These are phyloP conservation scores for Trichoplusia ni DNA, from an alignment of 1,140 invertebrate species.

Conservation along the genomic window DNA sequence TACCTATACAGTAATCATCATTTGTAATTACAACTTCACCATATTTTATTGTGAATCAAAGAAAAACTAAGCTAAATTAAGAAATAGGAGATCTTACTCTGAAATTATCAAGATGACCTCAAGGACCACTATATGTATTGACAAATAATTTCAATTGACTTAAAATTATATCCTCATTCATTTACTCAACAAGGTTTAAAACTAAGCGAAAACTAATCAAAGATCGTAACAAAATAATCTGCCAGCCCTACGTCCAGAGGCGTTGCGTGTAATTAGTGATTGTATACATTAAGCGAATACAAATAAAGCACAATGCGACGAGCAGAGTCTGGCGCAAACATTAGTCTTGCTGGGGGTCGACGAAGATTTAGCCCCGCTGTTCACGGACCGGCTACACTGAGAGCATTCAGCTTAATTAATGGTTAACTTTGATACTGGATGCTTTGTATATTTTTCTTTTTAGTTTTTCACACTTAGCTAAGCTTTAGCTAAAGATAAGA, in stretches of 20 bases:
- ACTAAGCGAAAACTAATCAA: slow-evolving; percentile 6
- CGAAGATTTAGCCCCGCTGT: slow-evolving; percentile 57
- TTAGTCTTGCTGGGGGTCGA: slow-evolving; percentile 71
- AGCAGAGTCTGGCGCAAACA: slow-evolving; percentile 69
- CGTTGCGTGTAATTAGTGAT: slow-evolving; percentile 80
- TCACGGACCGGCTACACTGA: slow-evolving; percentile 26
- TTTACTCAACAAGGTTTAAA: not conserved
- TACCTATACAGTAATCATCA: no score
- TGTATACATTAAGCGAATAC: slow-evolving; percentile 79
- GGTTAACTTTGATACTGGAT: not conserved
- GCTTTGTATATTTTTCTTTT: no score
- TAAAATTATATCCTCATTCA: no score
- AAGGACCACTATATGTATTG: no score
- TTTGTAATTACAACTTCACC: no score
- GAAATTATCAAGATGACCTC: no score
- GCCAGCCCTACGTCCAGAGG: slow-evolving; percentile 62
- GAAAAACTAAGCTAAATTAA: no score
- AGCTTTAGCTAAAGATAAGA: no score
- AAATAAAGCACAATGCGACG: slow-evolving; percentile 78
- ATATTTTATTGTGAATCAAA: no score
- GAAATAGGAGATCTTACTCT: no score
- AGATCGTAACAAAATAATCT: slow-evolving; percentile 6
- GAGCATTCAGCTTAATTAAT: not conserved
- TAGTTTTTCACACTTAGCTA: no score
- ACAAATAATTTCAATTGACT: no score